A percentile compares a stretch with the other conserved stretches of the same genome.
Conservation (phyloP, 2,113 vertebrate species). For the Thamnophis sirtalis region DNA sequence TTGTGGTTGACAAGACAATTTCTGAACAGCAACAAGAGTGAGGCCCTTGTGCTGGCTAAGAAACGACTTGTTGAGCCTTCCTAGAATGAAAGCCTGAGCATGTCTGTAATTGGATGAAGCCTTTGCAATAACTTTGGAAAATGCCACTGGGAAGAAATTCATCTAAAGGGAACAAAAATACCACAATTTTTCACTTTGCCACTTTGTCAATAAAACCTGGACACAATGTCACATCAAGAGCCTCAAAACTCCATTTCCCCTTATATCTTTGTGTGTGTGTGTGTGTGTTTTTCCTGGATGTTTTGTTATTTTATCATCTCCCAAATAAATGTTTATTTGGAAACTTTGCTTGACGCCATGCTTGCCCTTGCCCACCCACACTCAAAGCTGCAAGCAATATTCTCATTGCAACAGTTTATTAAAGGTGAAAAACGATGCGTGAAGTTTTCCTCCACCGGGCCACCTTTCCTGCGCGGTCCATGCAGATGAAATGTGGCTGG, state of each 20-base stretch:
- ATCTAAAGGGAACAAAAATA: not conserved
- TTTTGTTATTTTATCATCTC: not conserved
- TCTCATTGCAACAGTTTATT: not conserved
- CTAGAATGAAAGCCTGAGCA: not conserved
- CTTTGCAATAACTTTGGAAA: not conserved
- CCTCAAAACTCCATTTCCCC: not conserved
- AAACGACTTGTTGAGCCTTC: not conserved
- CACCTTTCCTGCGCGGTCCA: not conserved
- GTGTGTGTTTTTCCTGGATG: not conserved
- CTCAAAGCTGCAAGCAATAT: not conserved
- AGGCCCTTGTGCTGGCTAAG: not conserved
- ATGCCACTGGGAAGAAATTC: not conserved
- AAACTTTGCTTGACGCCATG: not conserved
- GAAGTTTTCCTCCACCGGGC: not conserved
- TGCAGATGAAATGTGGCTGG: conserved; percentile 3
- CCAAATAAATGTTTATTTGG: not conserved
- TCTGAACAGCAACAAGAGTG: not conserved
- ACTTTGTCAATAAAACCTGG: not conserved
- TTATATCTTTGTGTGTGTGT: not conserved
- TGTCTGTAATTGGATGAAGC: not conserved
- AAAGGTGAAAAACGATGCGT: not conserved
- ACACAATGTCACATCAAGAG: not conserved
- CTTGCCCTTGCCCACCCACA: not conserved
- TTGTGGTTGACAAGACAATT: not conserved
- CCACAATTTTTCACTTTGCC: not conserved